These are phyloP conservation scores for Cyclina sinensis DNA, from an alignment of 1,140 invertebrate species.

Conservation along the genomic window DNA sequence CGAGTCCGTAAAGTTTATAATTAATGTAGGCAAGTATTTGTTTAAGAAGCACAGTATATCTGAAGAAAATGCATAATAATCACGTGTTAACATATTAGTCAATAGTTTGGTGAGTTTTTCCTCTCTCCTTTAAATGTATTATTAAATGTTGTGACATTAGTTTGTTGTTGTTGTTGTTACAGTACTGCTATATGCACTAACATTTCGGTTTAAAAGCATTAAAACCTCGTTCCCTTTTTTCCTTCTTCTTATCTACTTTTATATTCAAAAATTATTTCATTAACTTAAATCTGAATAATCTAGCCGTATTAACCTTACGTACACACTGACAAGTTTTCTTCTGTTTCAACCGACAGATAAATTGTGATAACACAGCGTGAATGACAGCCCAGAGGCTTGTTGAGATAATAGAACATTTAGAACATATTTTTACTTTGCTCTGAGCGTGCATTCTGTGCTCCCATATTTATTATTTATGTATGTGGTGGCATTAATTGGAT, in stretches of 20 bases:
- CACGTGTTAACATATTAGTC: too few relatives aligned
- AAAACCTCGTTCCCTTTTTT: too few relatives aligned
- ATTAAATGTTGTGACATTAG: too few relatives aligned
- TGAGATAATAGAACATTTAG: neutral
- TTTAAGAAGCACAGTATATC: too few relatives aligned
- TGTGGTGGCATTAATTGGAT: neutral
- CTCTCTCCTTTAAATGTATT: too few relatives aligned
- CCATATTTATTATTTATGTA: neutral
- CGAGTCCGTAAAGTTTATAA: too few relatives aligned
- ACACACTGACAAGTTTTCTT: slow-evolving; percentile 16
- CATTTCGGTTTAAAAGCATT: too few relatives aligned
- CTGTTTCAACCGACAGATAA: slow-evolving; percentile 3
- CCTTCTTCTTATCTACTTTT: neutral
- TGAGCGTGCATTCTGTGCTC: neutral
- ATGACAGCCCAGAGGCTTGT: neutral
- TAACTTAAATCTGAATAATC: slow-evolving; percentile 20
- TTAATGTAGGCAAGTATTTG: too few relatives aligned
- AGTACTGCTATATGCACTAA: too few relatives aligned
- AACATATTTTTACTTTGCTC: neutral
- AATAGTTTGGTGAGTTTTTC: too few relatives aligned
- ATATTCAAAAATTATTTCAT: neutral
- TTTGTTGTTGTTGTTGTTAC: too few relatives aligned
- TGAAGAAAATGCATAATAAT: too few relatives aligned
- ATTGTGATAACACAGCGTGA: slow-evolving; percentile 25
- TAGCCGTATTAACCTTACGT: neutral